Conservation (phyloP, 2,113 vertebrate species). For the Dunckerocampus dactyliophorus region DNA sequence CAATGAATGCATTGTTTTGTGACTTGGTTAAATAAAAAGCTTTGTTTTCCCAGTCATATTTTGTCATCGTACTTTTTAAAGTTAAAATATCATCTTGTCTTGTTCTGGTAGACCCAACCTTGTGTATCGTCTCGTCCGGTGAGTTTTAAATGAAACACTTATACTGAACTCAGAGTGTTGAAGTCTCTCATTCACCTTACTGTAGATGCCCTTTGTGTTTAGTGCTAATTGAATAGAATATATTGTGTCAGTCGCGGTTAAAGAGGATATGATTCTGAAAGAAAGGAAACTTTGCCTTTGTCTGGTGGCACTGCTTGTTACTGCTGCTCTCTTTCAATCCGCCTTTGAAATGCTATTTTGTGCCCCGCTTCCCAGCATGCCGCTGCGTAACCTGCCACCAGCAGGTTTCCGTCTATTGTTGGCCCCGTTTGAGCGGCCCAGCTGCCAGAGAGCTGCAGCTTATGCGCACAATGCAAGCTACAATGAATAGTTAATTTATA, state of each 20-base stretch:
- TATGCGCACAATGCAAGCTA: background rate
- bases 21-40: too few species aligned
- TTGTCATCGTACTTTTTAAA: too few species aligned
- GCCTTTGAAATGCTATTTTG: conserved; percentile 59
- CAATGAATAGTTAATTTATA: conserved; percentile 26
- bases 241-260: background rate
- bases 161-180: background rate
- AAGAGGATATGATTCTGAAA: conserved; percentile 58
- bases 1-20: too few species aligned
- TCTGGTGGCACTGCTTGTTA: conserved; percentile 26
- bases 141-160: background rate
- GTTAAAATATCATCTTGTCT: too few species aligned
- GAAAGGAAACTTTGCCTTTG: conserved; percentile 65
- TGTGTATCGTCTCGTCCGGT: too few species aligned
- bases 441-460: conserved; percentile 7
- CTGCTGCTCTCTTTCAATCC: conserved; percentile 19
- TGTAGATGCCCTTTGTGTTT: conserved; percentile 1
- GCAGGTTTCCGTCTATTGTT: conserved; percentile 72
- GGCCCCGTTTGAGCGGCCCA: conserved; percentile 26
- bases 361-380: conserved; percentile 51
- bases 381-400: conserved; percentile 27
- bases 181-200: background rate
- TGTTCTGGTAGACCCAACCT: too few species aligned
- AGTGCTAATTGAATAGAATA: conserved; percentile 1
- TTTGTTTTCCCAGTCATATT: too few species aligned